Percentiles rank a stretch among this genome's conserved stretches.
phyloP scores from a whole-genome alignment of 2,888 invertebrate species.

The Polymixis lichenea region DNA sequence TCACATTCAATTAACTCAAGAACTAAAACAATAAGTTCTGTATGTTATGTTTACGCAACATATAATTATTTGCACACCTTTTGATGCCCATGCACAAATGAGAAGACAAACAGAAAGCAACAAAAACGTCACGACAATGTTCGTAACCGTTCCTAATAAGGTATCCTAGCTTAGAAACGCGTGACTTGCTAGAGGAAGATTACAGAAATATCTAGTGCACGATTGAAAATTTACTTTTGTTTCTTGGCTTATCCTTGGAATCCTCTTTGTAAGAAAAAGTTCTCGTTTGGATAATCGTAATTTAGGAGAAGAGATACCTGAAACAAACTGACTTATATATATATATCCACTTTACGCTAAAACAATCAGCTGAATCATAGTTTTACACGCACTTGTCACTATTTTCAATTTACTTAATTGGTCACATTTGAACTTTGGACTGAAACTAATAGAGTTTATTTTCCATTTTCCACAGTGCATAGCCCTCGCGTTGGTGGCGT shows the following conservation, averaged over 20 bases:
- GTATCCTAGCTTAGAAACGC: background rate
- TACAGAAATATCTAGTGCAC: background rate
- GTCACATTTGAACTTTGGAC: background rate
- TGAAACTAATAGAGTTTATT: constrained; percentile 71
- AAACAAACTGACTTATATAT: constrained; percentile 11
- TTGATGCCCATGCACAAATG: constrained; percentile 38
- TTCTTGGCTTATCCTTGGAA: background rate
- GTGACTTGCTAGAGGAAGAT: background rate
- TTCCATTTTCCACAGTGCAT: constrained; percentile 92
- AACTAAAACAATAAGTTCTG: constrained; percentile 30
- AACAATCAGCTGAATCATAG: background rate
- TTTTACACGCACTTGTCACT: constrained; percentile 52
- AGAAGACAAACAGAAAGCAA: constrained; percentile 37
- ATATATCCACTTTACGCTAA: background rate
- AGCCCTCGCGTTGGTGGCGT: constrained; percentile 94
- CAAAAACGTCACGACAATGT: constrained; percentile 14
- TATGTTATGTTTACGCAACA: constrained; percentile 26
- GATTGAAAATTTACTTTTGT: background rate
- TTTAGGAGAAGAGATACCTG: background rate
- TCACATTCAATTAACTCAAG: constrained; percentile 70
- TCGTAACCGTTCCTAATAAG: constrained; percentile 5
- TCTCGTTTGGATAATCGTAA: background rate
- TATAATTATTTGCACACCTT: constrained; percentile 45
- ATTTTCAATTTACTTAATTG: background rate
- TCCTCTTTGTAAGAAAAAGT: background rate